A percentile compares a stretch with the other conserved stretches of the same genome.
Conservation (phyloP, 2,797 vertebrate genomes). For the Leptatherina wallacei region DNA sequence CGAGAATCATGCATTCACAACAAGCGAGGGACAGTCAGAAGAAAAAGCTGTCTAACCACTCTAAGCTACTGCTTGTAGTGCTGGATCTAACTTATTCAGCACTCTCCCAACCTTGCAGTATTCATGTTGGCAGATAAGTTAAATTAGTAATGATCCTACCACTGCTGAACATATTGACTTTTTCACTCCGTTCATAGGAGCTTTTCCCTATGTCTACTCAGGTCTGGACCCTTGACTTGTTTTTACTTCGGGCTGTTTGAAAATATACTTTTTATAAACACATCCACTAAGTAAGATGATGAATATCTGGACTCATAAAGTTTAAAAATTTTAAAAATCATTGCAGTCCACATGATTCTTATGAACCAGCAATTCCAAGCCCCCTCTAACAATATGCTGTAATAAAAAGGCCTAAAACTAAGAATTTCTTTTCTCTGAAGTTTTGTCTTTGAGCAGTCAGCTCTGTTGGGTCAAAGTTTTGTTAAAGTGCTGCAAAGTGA, state of each 20-base stretch:
- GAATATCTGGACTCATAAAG: background rate
- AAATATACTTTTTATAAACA: constrained; percentile 15
- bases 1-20: constrained; percentile 13
- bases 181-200: constrained; percentile 28
- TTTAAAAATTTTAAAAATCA: background rate
- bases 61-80: constrained; percentile 15
- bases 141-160: constrained; percentile 71
- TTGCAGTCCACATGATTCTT: background rate
- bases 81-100: constrained; percentile 52
- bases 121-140: constrained; percentile 64
- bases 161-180: constrained; percentile 60
- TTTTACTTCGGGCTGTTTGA: constrained; percentile 19
- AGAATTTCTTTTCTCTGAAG: background rate
- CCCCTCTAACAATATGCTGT: background rate
- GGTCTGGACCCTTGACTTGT: constrained; percentile 22
- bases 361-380: background rate
- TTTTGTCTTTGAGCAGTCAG: background rate
- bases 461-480: constrained; percentile 1
- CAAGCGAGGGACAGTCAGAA: background rate
- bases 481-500: background rate
- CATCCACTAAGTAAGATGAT: constrained; percentile 3
- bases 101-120: constrained; percentile 53
- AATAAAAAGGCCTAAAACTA: constrained; percentile 1
- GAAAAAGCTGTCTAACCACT: constrained; percentile 2
- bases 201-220: constrained; percentile 33